A percentile compares a stretch with the other conserved stretches of the same genome.
Conservation (phyloP, 2,797 vertebrate genomes). For the Gymnothorax javanicus region DNA sequence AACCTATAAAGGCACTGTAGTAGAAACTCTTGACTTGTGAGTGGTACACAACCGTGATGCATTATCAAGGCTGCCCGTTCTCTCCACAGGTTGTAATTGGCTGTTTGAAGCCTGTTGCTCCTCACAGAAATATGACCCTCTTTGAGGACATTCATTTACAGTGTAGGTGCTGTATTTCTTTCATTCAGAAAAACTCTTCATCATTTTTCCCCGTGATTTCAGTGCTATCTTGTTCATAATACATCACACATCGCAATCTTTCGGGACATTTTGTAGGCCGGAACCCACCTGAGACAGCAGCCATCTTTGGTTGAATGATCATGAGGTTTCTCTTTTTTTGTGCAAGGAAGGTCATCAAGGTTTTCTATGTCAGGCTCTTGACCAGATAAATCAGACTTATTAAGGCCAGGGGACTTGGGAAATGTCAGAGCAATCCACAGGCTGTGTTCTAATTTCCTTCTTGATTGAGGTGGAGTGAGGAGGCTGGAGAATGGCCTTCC, state of each 20-base stretch:
- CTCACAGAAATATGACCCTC: no score
- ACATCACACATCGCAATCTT: background rate
- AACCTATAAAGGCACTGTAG: background rate
- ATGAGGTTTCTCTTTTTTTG: background rate
- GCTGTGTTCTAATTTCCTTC: constrained; percentile 17
- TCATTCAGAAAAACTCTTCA: background rate
- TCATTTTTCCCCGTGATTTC: background rate
- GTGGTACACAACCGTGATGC: background rate
- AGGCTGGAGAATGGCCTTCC: background rate
- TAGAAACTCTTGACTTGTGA: background rate
- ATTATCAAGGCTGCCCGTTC: background rate
- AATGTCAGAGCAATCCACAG: constrained; percentile 64
- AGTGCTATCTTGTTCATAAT: background rate
- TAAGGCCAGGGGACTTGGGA: constrained; percentile 31
- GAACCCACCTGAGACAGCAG: constrained; percentile 8
- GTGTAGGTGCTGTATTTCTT: background rate
- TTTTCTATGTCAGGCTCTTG: background rate
- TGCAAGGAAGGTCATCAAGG: background rate
- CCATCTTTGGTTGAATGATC: constrained; percentile 13
- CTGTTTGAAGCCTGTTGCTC: background rate
- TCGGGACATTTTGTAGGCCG: background rate
- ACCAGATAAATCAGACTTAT: constrained; percentile 17
- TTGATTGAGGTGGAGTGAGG: background rate
- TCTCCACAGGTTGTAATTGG: background rate
- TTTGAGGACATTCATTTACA: no score